Percentiles rank a stretch among this genome's conserved stretches.
These are phyloP conservation scores for Rattus rattus DNA, from an alignment of 2,113 vertebrate genomes.

Conservation along the genomic window DNA sequence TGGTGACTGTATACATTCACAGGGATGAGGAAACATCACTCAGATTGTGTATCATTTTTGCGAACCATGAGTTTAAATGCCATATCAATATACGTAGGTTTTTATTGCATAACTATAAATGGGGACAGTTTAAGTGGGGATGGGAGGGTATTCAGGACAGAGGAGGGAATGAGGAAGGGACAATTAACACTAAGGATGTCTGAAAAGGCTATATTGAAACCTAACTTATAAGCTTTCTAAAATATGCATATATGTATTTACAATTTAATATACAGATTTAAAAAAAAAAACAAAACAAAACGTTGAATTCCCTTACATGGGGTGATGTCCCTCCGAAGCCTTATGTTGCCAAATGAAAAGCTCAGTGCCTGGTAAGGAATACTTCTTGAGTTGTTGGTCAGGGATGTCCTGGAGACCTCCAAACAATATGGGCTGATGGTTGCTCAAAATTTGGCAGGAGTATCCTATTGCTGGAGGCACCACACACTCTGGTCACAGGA, in stretches of 20 bases:
- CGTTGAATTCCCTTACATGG: not conserved
- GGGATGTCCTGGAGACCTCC: not conserved
- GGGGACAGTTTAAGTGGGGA: not conserved
- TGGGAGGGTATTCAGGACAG: not conserved
- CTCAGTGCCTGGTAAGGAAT: not conserved
- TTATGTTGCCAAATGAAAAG: not conserved
- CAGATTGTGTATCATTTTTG: constrained; percentile 63
- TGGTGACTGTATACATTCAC: not conserved
- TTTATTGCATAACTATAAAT: not conserved
- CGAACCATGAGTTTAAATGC: constrained; percentile 67
- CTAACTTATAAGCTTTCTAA: not conserved
- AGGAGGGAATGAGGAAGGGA: too few species aligned
- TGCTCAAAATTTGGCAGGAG: not conserved
- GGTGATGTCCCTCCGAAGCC: not conserved
- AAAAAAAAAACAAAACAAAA: not conserved
- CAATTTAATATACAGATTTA: not conserved
- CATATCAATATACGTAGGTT: constrained; percentile 67
- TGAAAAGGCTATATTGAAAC: not conserved
- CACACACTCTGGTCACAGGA: not conserved
- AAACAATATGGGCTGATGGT: not conserved
- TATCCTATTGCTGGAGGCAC: not conserved
- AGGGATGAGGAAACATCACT: constrained; percentile 1
- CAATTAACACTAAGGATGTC: not conserved
- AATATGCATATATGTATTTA: not conserved
- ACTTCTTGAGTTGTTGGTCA: not conserved